These are phyloP conservation scores for Brachionichthys hirsutus DNA, from an alignment of 2,113 vertebrate genomes.

Conservation along the genomic window DNA sequence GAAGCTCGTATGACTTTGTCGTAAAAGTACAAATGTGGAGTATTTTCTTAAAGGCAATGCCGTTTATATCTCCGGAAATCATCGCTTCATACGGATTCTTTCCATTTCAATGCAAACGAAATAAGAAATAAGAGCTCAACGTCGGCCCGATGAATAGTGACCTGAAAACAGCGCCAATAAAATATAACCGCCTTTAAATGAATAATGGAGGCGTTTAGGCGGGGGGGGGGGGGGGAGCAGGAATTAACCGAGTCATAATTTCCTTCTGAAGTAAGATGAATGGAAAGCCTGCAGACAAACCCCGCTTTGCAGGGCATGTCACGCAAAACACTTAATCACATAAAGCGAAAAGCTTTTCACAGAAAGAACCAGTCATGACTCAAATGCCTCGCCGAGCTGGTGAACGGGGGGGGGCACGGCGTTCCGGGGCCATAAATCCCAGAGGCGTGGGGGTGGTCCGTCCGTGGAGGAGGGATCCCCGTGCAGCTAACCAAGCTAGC, in stretches of 20 bases:
- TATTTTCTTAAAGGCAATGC: no score
- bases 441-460: constrained; percentile 11
- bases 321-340: constrained; percentile 55
- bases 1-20: no score
- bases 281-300: constrained; percentile 36
- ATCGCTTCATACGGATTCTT: background rate
- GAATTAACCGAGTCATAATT: constrained; percentile 63
- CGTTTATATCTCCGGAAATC: no score
- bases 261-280: constrained; percentile 52
- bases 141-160: constrained; percentile 38
- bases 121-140: constrained; percentile 40
- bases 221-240: constrained; percentile 4
- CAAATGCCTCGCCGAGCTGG: constrained; percentile 31
- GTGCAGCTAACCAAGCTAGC: no score
- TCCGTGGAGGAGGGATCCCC: constrained; percentile 15
- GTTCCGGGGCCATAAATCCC: constrained; percentile 51
- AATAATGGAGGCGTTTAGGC: constrained; percentile 61
- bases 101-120: constrained; percentile 22
- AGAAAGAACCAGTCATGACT: constrained; percentile 52
- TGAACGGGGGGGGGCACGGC: constrained; percentile 2
- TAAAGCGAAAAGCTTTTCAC: constrained; percentile 53
- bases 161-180: constrained; percentile 59
- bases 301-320: constrained; percentile 20
- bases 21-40: no score
- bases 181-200: constrained; percentile 65